phyloP scores from a whole-genome alignment of 2,888 invertebrate species.

The Himalopsyche japonica region DNA sequence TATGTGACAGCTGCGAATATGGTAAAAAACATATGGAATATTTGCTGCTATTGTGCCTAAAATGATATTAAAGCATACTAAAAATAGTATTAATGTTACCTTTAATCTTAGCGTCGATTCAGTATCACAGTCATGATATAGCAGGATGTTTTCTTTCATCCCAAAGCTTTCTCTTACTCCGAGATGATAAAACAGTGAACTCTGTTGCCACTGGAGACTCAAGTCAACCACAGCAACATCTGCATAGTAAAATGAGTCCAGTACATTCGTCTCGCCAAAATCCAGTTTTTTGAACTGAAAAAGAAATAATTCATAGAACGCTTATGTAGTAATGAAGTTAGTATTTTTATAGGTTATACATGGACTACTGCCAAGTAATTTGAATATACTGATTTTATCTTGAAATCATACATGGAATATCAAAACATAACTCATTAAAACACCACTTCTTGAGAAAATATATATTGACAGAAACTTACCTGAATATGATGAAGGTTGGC shows the following conservation, averaged over 20 bases:
- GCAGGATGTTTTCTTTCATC: slow-evolving; percentile 91
- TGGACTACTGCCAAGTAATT: no score
- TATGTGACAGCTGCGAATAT: no score
- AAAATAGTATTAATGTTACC: no score
- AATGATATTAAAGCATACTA: no score
- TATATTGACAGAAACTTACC: slow-evolving; percentile 54
- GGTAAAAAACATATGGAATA: no score
- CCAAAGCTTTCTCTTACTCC: slow-evolving; percentile 97
- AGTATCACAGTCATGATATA: slow-evolving; percentile 86
- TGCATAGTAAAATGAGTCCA: slow-evolving; percentile 97
- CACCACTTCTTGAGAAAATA: background rate
- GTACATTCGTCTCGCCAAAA: slow-evolving; percentile 93
- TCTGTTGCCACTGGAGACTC: slow-evolving; percentile 88
- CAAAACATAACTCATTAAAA: background rate
- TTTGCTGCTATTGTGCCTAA: no score
- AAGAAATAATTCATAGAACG: slow-evolving; percentile 15
- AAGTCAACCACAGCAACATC: slow-evolving; percentile 96
- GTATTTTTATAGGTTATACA: no score
- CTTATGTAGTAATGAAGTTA: no score
- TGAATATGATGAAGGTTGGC: slow-evolving; percentile 83
- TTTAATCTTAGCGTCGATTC: slow-evolving; percentile 86
- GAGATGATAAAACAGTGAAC: slow-evolving; percentile 92
- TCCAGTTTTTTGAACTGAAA: slow-evolving; percentile 94
- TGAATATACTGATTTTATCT: background rate
- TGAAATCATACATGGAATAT: no score